Conservation (phyloP, 2,113 vertebrate species). For the Hiodon tergisus region DNA sequence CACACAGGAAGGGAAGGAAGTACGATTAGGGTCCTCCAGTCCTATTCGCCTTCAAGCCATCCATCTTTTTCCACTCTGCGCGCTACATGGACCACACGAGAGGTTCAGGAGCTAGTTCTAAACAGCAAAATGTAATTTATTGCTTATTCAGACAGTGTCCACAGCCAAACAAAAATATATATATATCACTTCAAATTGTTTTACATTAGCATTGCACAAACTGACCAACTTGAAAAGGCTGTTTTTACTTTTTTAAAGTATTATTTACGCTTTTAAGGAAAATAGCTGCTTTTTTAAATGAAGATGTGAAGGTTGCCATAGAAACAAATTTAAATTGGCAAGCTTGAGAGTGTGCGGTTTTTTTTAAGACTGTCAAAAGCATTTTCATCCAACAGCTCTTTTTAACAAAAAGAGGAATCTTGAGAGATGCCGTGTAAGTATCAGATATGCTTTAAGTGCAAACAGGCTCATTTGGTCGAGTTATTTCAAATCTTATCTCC, state of each 20-base stretch:
- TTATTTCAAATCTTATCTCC: constrained; percentile 6
- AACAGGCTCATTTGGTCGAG: not conserved
- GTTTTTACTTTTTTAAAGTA: constrained; percentile 10
- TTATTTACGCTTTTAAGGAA: not conserved
- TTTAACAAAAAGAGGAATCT: constrained; percentile 6
- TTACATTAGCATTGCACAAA: not conserved
- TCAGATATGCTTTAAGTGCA: constrained; percentile 9
- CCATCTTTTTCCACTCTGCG: no score
- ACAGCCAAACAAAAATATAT: no score
- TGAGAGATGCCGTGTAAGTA: constrained; percentile 3
- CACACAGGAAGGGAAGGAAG: no score
- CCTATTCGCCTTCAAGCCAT: no score
- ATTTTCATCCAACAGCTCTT: constrained; percentile 10
- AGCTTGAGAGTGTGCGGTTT: not conserved
- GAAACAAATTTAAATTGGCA: constrained; percentile 20
- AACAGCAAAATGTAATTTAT: no score
- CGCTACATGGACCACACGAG: no score
- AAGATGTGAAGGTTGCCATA: constrained; percentile 11
- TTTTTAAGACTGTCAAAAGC: not conserved
- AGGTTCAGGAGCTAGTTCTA: no score
- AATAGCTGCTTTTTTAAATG: not conserved
- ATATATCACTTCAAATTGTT: no score
- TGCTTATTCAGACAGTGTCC: no score
- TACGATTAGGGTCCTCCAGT: no score
- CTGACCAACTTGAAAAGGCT: not conserved